Conservation (phyloP, 2,797 vertebrate genomes). For the Pseudochromis fuscus region DNA sequence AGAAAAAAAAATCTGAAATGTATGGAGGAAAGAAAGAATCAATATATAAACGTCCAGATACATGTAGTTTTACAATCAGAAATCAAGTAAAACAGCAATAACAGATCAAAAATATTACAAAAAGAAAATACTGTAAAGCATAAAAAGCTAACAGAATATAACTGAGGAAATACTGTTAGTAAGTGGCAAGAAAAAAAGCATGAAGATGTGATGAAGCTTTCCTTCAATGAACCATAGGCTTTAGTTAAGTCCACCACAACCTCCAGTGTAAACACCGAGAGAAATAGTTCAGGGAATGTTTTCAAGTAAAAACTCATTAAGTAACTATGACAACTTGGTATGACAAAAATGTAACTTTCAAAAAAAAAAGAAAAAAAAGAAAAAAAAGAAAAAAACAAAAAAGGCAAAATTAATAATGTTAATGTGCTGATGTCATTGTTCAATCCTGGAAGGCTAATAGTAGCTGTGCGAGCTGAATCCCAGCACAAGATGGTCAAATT, state of each 20-base stretch:
- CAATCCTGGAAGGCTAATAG: constrained; percentile 12
- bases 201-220: background rate
- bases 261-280: background rate
- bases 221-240: background rate
- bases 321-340: no score
- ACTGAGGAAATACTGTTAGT: background rate
- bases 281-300: constrained; percentile 18
- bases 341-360: constrained; percentile 9
- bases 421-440: no score
- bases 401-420: no score
- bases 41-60: background rate
- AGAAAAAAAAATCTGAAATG: background rate
- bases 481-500: background rate
- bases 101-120: background rate
- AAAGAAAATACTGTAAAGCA: constrained; percentile 5
- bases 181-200: background rate
- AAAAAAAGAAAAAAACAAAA: no score
- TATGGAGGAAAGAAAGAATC: background rate
- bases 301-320: constrained; percentile 2
- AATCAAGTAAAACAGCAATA: background rate
- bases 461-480: constrained; percentile 15
- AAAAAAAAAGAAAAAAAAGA: constrained; percentile 40
- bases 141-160: constrained; percentile 5
- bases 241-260: background rate
- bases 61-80: constrained; percentile 4